Conservation (phyloP, 2,888 invertebrate species). For the Endotricha flammealis region DNA sequence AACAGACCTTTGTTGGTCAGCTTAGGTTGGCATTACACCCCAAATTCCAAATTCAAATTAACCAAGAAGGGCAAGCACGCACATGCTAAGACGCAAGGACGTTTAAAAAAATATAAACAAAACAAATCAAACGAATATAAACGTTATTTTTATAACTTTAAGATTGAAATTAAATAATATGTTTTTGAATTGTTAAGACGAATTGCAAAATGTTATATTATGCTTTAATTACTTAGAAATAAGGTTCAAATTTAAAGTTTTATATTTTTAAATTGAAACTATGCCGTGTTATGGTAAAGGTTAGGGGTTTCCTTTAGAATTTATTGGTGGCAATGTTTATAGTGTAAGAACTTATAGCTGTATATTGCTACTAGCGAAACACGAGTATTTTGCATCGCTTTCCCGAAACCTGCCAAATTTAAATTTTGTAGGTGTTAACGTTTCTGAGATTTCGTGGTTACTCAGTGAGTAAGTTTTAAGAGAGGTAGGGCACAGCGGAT, state of each 20-base stretch:
- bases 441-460: no score
- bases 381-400: no score
- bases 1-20: neutral
- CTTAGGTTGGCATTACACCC: slow-evolving; percentile 13
- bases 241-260: slow-evolving; percentile 1
- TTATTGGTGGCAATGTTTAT: slow-evolving; percentile 5
- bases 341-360: slow-evolving; percentile 14
- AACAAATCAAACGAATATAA: neutral
- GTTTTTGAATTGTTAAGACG: neutral
- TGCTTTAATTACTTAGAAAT: neutral
- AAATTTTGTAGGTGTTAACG: no score
- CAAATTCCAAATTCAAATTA: slow-evolving; percentile 22
- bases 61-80: slow-evolving; percentile 23
- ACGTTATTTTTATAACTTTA: neutral
- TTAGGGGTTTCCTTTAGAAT: slow-evolving; percentile 8
- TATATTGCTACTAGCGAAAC: no score
- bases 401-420: no score
- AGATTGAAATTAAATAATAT: neutral
- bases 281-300: slow-evolving; percentile 11
- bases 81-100: slow-evolving; percentile 21
- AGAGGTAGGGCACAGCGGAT: no score
- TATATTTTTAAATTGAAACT: slow-evolving; percentile 5
- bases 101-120: slow-evolving; percentile 19
- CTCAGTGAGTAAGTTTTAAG: no score
- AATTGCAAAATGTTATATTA: neutral